phyloP scores from a whole-genome alignment of 2,797 vertebrate species.

The Ambastaia sidthimunki region DNA sequence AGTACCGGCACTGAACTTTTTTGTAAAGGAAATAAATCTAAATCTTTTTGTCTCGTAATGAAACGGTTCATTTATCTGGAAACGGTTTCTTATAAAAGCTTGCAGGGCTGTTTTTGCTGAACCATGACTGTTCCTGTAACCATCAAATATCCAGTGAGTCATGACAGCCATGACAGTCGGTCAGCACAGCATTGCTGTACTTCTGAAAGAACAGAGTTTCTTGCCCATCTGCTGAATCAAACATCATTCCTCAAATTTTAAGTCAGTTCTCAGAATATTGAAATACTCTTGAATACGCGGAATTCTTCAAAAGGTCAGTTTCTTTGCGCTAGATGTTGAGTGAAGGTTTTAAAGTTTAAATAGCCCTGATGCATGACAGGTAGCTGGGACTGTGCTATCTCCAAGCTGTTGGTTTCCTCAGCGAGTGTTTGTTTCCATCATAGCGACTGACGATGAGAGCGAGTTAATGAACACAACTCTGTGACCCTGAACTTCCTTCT shows the following conservation, averaged over 20 bases:
- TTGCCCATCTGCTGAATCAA: background rate
- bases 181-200: background rate
- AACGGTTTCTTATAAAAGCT: background rate
- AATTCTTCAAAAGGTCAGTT: background rate
- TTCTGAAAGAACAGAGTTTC: background rate
- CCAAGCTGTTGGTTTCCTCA: conserved; percentile 1
- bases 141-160: background rate
- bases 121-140: conserved; percentile 2
- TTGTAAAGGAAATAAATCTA: background rate
- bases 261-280: background rate
- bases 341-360: conserved; percentile 33
- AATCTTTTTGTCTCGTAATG: background rate
- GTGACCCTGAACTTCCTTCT: conserved; percentile 42
- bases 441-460: background rate
- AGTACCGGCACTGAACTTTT: background rate
- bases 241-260: background rate
- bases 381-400: conserved; percentile 5
- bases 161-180: background rate
- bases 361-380: background rate
- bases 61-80: background rate
- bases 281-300: background rate
- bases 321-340: background rate
- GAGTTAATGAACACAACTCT: conserved; percentile 29
- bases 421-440: conserved; percentile 31
- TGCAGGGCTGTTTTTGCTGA: background rate